Base-by-base conservation (phyloP, 2,113 vertebrate species). In the Tursiops truncatus region DNA sequence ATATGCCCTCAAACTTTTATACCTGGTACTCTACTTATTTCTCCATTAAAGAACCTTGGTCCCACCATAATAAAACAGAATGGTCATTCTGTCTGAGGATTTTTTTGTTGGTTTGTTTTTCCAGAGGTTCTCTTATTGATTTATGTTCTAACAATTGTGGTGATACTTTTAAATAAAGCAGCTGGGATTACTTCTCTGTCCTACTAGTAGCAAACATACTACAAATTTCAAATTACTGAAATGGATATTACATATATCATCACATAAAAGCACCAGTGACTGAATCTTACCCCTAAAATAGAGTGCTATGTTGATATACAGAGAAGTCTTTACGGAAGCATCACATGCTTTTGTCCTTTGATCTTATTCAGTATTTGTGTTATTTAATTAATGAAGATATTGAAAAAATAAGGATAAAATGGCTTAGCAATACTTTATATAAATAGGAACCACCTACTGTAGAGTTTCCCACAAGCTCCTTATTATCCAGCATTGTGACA, bases 161-260 rank as follows among this genome's bases (percentile, higher is more conserved):
- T 81, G 36, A 13, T 84, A 79, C 26, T 95, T 95, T 95, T 81
- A n/a, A 47, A 77, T 44, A 96, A 58, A 82, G 23, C 17, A 94
- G 20, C 60, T 85, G 41, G 10, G 15, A 70, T 81, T 82, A 81
- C 5, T 58, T 70, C 21, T 76, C 4, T 81, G 18, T 62, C 70
- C 5, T 73, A 74, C 9, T 68, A 80, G 21, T 76, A 53, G 31
- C 26, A 92, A 94, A 89, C 5, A 50, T 38, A 67, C n/a, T 44
- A 63, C 1, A 10, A 67, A 70, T 71, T 83, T 71, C 44, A 77
- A 95, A 85, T 88, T 81, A 84, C n/a, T 47, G n/a, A 92, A 92
- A 79, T 85, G 38, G 50, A 18, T 77, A 92, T 67, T 68, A 50
- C 11, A 87, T 18, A n/a, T 9, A 62, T 67, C 8, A 73, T 44